phyloP scores from a whole-genome alignment of 2,888 invertebrate genomes.

The Strigamia maritima region DNA sequence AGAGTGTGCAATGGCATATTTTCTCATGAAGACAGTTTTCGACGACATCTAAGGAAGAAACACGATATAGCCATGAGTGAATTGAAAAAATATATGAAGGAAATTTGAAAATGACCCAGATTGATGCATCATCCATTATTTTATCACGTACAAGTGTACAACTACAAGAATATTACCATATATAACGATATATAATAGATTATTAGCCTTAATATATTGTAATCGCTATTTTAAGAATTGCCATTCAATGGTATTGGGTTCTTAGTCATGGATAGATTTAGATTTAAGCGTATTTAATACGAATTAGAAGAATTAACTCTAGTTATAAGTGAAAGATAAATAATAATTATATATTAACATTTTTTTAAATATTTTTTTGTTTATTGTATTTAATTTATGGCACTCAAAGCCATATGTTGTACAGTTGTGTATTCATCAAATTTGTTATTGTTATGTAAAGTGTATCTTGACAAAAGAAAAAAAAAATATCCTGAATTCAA shows the following conservation, averaged over 20 bases:
- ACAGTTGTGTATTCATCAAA: background rate
- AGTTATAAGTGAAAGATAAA: background rate
- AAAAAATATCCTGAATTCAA: background rate
- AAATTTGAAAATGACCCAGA: background rate
- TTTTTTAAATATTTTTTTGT: background rate
- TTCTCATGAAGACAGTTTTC: conserved; percentile 40
- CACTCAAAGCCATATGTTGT: background rate
- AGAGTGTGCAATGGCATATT: conserved; percentile 37
- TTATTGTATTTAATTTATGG: background rate
- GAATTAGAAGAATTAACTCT: background rate
- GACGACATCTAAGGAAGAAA: conserved; percentile 40
- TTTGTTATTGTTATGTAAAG: background rate
- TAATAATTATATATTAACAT: background rate
- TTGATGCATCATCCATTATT: background rate
- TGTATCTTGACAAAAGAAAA: background rate
- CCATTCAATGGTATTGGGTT: background rate
- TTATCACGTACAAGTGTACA: background rate
- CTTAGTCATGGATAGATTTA: background rate
- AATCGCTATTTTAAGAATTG: background rate
- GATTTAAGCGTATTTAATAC: background rate
- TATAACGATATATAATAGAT: background rate
- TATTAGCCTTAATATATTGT: conserved; percentile 15
- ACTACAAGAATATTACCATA: background rate
- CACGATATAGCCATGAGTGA: conserved; percentile 38
- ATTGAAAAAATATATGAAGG: background rate